Percentiles rank a stretch among this genome's conserved stretches.
Conservation (phyloP, 2,797 vertebrate species). For the Epinephelus malabaricus region DNA sequence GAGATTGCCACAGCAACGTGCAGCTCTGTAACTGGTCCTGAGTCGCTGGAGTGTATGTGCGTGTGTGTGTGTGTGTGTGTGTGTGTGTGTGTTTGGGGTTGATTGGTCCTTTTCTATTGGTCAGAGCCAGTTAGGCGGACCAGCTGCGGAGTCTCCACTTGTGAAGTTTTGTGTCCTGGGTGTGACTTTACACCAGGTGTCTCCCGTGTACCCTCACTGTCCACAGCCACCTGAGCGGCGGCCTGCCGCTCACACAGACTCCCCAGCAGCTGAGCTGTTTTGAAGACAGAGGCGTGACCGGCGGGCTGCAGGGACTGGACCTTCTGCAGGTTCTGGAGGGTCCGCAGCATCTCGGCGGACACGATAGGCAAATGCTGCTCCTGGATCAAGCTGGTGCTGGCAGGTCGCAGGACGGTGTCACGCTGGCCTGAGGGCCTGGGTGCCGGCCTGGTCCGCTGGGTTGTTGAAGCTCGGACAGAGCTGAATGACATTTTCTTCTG, state of each 20-base stretch:
- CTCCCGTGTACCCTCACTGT: conserved; percentile 51
- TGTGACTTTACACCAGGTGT: conserved; percentile 66
- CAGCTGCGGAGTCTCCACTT: conserved; percentile 90
- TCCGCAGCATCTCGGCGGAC: conserved; percentile 93
- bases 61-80: conserved; percentile 57
- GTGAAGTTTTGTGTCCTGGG: conserved; percentile 84
- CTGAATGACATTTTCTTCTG: conserved; percentile 76
- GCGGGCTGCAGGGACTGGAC: conserved; percentile 87
- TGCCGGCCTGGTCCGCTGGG: conserved; percentile 62
- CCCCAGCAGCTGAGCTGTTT: conserved; percentile 94
- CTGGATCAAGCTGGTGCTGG: conserved; percentile 86
- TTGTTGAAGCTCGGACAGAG: conserved; percentile 69
- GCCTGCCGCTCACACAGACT: conserved; percentile 87
- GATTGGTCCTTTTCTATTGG: conserved; percentile 81
- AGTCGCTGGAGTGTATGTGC: conserved; percentile 72
- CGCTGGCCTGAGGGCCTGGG: conserved; percentile 53
- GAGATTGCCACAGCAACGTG: conserved; percentile 28
- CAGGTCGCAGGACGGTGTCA: conserved; percentile 77
- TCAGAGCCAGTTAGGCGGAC: conserved; percentile 89
- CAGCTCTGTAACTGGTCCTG: conserved; percentile 70
- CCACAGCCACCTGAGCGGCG: conserved; percentile 64
- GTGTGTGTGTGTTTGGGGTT: conserved; percentile 23
- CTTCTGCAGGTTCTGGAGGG: conserved; percentile 90
- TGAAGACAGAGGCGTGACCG: conserved; percentile 92
- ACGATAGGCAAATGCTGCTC: conserved; percentile 89